Conservation (phyloP, 2,888 invertebrate species). For the Limnephilus marmoratus region DNA sequence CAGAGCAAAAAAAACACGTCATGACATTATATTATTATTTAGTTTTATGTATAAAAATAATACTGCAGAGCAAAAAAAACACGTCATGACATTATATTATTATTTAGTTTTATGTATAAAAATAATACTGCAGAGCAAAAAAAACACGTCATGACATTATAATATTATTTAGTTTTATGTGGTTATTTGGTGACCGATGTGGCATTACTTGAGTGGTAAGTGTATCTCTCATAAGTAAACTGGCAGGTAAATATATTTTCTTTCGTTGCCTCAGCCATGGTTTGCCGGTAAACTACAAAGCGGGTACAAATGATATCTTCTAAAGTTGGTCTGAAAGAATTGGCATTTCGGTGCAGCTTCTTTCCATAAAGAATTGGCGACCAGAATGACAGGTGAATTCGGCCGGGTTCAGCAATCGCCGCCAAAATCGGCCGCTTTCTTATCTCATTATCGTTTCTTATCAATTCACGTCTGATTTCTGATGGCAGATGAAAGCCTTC, state of each 20-base stretch:
- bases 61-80: no score
- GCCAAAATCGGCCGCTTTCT: neutral
- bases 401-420: conserved; percentile 6
- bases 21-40: no score
- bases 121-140: no score
- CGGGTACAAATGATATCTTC: neutral
- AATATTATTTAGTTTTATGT: no score
- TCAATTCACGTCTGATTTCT: neutral
- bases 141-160: no score
- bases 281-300: neutral
- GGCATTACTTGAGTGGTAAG: neutral
- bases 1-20: no score
- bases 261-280: neutral
- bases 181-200: no score
- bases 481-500: neutral
- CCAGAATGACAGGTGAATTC: conserved; percentile 31
- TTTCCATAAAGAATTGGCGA: conserved; percentile 3
- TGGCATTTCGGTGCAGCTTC: neutral
- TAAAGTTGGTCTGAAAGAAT: neutral
- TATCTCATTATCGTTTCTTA: conserved; percentile 3
- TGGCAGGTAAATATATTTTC: neutral
- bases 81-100: no score
- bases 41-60: no score
- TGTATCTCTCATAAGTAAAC: neutral
- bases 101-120: no score